Evolutionary conservation across 2,797 vertebrate species (phyloP).

Genomic region (Malacoctenus gilli): DNA sequence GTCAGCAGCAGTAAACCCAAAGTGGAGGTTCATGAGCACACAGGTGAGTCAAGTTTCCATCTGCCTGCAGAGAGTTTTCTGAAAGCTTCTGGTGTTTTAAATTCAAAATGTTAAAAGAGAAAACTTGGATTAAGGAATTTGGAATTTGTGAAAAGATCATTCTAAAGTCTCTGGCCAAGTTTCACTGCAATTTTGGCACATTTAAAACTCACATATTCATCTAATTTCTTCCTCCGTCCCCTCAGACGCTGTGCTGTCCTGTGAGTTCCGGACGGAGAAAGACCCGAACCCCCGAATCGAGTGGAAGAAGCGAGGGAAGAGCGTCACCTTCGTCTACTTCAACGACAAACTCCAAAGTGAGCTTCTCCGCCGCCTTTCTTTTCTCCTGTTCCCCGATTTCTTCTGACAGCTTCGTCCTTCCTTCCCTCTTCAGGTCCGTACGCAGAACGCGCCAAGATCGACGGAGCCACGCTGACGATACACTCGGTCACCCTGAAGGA

Average conservation of each 20-base stretch:
- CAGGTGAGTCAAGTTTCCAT: conserved; percentile 73
- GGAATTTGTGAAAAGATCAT: no score
- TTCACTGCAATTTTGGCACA: no score
- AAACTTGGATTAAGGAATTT: no score
- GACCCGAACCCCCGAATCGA: conserved; percentile 86
- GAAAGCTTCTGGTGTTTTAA: no score
- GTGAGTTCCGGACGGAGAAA: conserved; percentile 86
- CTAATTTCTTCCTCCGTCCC: background rate
- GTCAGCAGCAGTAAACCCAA: conserved; percentile 76
- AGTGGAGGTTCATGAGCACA: conserved; percentile 81
- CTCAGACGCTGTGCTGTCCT: conserved; percentile 88
- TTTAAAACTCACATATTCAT: no score
- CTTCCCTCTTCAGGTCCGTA: conserved; percentile 77
- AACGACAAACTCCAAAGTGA: conserved; percentile 83
- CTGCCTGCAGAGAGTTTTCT: no score
- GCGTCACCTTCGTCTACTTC: conserved; percentile 90
- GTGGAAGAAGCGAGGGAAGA: conserved; percentile 91
- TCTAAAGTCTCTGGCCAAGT: no score
- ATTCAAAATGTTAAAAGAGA: no score
- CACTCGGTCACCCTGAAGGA: conserved; percentile 90
- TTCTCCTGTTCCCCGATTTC: background rate
- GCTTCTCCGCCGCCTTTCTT: background rate
- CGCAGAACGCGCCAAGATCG: conserved; percentile 85
- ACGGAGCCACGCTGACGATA: conserved; percentile 88
- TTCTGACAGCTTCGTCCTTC: background rate